Conservation (phyloP, 1,140 invertebrate species). For the Zaprionus ornatus region DNA sequence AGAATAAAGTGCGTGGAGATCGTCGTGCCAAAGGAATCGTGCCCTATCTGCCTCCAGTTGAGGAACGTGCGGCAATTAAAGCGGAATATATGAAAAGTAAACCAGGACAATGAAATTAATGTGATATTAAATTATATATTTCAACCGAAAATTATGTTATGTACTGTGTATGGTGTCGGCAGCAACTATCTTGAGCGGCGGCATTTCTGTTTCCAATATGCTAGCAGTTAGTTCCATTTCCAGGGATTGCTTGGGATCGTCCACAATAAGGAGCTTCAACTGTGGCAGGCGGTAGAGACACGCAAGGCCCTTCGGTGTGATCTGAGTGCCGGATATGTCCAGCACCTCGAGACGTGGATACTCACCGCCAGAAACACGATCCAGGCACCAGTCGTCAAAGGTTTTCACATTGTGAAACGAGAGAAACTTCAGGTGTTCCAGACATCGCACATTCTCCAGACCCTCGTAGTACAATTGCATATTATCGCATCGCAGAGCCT, state of each 20-base stretch:
- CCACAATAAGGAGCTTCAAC: conserved; percentile 86
- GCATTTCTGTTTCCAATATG: conserved; percentile 85
- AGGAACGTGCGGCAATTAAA: conserved; percentile 74
- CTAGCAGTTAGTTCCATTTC: conserved; percentile 86
- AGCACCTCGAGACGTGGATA: conserved; percentile 87
- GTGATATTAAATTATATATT: conserved; percentile 13
- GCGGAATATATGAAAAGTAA: conserved; percentile 79
- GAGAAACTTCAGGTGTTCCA: conserved; percentile 87
- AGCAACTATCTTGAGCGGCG: conserved; percentile 74
- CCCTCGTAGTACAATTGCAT: conserved; percentile 89
- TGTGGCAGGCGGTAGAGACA: conserved; percentile 86
- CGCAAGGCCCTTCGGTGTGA: conserved; percentile 88
- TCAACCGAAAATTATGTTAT: conserved; percentile 33
- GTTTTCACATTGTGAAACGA: conserved; percentile 87
- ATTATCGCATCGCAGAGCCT: conserved; percentile 88
- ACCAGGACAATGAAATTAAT: conserved; percentile 36
- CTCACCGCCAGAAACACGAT: conserved; percentile 87
- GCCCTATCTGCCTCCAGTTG: conserved; percentile 69
- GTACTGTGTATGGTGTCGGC: conserved; percentile 58
- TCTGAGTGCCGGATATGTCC: conserved; percentile 88
- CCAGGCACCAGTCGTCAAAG: conserved; percentile 92
- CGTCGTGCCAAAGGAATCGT: conserved; percentile 70
- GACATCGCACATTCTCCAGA: conserved; percentile 87
- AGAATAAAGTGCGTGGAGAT: conserved; percentile 78
- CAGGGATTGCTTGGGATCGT: conserved; percentile 84